Evolutionary conservation across 2,888 invertebrate genomes (phyloP).

Genomic region (Silvanus unidentatus): DNA sequence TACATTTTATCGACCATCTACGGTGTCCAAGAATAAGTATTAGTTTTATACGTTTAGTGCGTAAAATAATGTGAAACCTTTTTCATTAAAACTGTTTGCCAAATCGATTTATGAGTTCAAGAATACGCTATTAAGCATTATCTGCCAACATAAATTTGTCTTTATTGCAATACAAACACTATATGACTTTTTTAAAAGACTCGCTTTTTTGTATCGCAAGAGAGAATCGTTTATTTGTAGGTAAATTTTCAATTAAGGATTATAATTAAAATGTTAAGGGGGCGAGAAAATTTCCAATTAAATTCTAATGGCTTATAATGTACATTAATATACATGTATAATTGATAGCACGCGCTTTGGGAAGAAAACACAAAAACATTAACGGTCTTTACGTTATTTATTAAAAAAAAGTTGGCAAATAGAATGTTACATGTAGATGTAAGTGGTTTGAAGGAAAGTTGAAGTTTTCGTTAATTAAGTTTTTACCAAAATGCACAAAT

Average conservation of each 20-base stretch:
- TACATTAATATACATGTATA: too few relatives aligned
- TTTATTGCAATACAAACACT: constrained; percentile 29
- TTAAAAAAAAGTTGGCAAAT: too few relatives aligned
- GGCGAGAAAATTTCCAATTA: constrained; percentile 17
- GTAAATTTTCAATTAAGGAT: constrained; percentile 20
- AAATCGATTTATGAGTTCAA: constrained; percentile 28
- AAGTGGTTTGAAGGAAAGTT: too few relatives aligned
- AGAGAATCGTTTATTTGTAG: constrained; percentile 9
- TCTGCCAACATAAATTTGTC: constrained; percentile 27
- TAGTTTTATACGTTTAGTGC: too few relatives aligned
- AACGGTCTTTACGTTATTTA: too few relatives aligned
- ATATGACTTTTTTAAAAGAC: constrained; percentile 1
- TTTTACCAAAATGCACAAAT: too few relatives aligned
- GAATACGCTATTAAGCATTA: constrained; percentile 25
- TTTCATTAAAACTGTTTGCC: constrained; percentile 31
- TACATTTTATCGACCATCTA: too few relatives aligned
- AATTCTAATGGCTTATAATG: constrained; percentile 11
- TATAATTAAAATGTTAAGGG: constrained; percentile 2
- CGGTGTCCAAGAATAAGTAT: too few relatives aligned
- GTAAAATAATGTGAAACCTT: constrained; percentile 27
- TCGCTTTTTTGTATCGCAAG: neutral
- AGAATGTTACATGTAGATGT: too few relatives aligned
- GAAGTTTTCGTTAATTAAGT: too few relatives aligned
- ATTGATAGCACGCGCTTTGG: too few relatives aligned
- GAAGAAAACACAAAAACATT: too few relatives aligned